These are phyloP conservation scores for Odontamblyopus rebecca DNA, from an alignment of 2,797 vertebrate species.

Conservation along the genomic window DNA sequence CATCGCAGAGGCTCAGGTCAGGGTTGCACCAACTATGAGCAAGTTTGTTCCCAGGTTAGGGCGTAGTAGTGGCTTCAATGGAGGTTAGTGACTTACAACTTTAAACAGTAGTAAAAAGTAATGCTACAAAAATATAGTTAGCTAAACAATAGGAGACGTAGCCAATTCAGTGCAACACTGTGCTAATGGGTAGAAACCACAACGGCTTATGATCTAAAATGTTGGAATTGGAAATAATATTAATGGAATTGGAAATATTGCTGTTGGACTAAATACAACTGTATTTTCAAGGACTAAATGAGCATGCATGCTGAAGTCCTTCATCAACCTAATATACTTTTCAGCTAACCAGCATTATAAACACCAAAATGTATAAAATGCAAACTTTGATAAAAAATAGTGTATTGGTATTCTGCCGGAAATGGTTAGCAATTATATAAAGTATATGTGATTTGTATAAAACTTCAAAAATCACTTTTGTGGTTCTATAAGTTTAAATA, in stretches of 20 bases:
- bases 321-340: conserved; percentile 23
- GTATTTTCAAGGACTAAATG: conserved; percentile 36
- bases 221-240: background rate
- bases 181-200: conserved; percentile 25
- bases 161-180: conserved; percentile 20
- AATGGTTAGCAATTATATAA: background rate
- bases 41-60: conserved; percentile 66
- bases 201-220: conserved; percentile 30
- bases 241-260: conserved; percentile 4
- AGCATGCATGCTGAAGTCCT: conserved; percentile 40
- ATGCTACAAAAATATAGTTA: conserved; percentile 22
- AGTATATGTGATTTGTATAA: conserved; percentile 30
- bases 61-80: conserved; percentile 46
- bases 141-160: conserved; percentile 29
- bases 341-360: conserved; percentile 9
- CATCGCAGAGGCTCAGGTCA: conserved; percentile 55
- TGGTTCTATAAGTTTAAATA: conserved; percentile 37
- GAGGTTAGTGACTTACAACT: conserved; percentile 41
- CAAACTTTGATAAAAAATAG: background rate
- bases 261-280: conserved; percentile 21
- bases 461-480: conserved; percentile 33
- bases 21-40: conserved; percentile 68
- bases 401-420: conserved; percentile 5
- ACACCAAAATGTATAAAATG: conserved; percentile 6
- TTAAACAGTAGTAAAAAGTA: conserved; percentile 20